Evolutionary conservation across 2,113 vertebrate species (phyloP), one percentile per base, ranked within the genome.

Genomic region (Charadrius vociferus): DNA sequence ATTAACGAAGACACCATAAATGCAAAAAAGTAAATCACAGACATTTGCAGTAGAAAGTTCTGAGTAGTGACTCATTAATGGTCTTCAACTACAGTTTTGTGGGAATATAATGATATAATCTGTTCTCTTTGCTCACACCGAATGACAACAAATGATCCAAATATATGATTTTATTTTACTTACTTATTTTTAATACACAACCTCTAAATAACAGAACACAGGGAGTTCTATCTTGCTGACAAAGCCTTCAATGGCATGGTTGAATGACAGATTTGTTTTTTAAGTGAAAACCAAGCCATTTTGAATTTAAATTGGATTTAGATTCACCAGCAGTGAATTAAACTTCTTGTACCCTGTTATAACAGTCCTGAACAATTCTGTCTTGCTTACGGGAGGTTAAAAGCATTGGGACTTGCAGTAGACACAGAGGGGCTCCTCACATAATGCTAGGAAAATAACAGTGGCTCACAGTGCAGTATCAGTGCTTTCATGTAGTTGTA

Each of bases 381-480:
- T 24, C 24, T 67, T 36, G 7, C 30, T 66, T 39, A 80, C 11
- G 10, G 12, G 18, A 63, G 7, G n/a, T 68, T 55, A 49, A 50
- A 88, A 59, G 8, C 36, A 30, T 1, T 26, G 1, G 2, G 22
- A 89, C 94, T 52, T 30, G 2, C 8, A 47, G 18, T 4, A 78
- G 14, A 73, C 10, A 55, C 9, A 41, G 10, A 83, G 7, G 9
- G 6, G 4, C 6, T 78, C 6, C 22, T 66, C 21, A 63, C 3
- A 15, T 13, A 55, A 53, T 26, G 9, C 39, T 16, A 80, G 16
- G 14, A 92, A 86, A 92, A 30, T 9, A 34, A 86, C 3, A 49
- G 32, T 13, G 34, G 16, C 8, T 84, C 1, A 0, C n/a, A 84
- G 12, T 34, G 6, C 3, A 73, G 2, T n/a, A n/a, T 21, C 32